Conservation (phyloP, 2,113 vertebrate species). For the Gobio gobio region DNA sequence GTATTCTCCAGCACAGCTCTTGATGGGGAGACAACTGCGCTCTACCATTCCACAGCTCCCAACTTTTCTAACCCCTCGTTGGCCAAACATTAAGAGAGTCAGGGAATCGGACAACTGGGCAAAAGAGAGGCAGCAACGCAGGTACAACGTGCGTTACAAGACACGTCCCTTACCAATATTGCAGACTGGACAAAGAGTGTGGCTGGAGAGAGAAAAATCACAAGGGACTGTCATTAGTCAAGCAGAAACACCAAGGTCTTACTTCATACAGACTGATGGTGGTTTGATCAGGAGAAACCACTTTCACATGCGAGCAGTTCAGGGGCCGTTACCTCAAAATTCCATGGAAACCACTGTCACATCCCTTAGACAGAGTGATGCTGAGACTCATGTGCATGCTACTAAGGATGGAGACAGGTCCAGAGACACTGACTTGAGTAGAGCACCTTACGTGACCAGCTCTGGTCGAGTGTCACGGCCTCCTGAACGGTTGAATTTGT, state of each 20-base stretch:
- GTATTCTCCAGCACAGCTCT: conserved; percentile 7
- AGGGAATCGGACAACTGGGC: not conserved
- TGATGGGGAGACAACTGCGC: not conserved
- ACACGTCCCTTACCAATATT: conserved; percentile 1
- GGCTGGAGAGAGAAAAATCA: conserved; percentile 42
- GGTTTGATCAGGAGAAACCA: conserved; percentile 28
- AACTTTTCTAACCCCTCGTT: not conserved
- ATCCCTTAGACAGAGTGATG: not conserved
- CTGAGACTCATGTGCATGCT: no score
- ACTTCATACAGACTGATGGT: conserved; percentile 7
- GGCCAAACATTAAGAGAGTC: not conserved
- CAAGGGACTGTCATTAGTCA: conserved; percentile 31
- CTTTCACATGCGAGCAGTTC: conserved; percentile 3
- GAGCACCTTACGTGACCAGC: no score
- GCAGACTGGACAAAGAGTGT: conserved; percentile 36
- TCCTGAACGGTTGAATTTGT: no score
- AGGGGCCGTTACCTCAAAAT: not conserved
- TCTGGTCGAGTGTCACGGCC: no score
- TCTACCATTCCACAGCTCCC: not conserved
- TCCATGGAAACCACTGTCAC: not conserved
- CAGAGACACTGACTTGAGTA: no score
- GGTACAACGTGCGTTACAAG: conserved; percentile 36
- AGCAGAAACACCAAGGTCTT: conserved; percentile 33
- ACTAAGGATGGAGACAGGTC: no score
- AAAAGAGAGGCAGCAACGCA: conserved; percentile 39